Evolutionary conservation across 2,113 vertebrate genomes (phyloP).

Genomic region (Caretta caretta): DNA sequence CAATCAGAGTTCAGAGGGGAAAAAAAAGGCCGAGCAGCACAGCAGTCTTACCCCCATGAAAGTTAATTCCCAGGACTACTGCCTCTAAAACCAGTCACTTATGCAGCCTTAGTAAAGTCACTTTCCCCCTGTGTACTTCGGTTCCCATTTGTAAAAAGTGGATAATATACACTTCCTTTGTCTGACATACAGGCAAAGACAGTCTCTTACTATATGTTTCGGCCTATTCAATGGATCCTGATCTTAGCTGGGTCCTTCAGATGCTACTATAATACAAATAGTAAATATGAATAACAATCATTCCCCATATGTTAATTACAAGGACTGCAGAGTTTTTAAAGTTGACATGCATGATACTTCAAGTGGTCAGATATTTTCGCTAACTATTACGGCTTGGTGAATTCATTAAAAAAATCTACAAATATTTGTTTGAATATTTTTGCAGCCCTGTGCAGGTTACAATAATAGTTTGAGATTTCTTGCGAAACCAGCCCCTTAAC

Average conservation of each 20-base stretch:
- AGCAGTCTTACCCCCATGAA: neutral
- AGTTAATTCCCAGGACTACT: neutral
- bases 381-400: neutral
- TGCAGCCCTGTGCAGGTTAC: neutral
- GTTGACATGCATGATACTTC: neutral
- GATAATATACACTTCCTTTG: neutral
- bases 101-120: neutral
- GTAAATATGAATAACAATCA: neutral
- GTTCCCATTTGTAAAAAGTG: neutral
- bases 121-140: neutral
- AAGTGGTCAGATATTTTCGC: neutral
- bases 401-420: neutral
- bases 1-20: neutral
- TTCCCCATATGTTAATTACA: neutral
- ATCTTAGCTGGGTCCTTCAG: neutral
- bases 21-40: neutral
- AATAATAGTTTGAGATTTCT: neutral
- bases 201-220: neutral
- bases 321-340: neutral
- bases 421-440: neutral
- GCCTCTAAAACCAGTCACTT: neutral
- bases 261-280: neutral
- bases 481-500: neutral
- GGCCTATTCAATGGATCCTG: neutral
- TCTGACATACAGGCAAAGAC: neutral